Evolutionary conservation across 2,797 vertebrate genomes (phyloP), one percentile per base, ranked within the genome.

Genomic region (Sebastes dallii): DNA sequence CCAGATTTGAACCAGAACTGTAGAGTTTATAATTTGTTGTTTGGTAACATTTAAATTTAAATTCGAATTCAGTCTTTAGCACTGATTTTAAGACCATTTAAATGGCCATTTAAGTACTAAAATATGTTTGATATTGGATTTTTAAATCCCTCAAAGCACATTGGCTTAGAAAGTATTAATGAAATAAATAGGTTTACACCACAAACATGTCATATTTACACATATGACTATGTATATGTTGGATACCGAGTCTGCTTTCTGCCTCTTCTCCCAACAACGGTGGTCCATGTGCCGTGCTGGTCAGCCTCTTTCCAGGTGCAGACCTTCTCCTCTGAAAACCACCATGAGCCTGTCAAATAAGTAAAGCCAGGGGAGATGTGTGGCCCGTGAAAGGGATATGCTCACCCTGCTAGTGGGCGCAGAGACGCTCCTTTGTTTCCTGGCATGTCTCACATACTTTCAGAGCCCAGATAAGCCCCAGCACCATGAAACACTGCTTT

Each of bases 381-480:
- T 97, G 96, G 94, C 94, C 6, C 92, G 95, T 97, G 97, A 98
- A 98, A 98, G 96, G 96, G 97, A 98, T 97, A 96, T 95, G 95
- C 96, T 96, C 95, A 96, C 96, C 94, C 94, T 89, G 93, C 94
- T 95, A 91, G 12, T 86, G 87, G 94, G 92, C 92, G 91, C 95
- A 97, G 97, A 98, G 97, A 97, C 95, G 94, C 94, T 92, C 95
- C 96, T 97, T 98, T 98, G 97, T 98, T 97, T 96, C 87, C 95
- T 89, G 93, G 96, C 96, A 96, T 97, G 97, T 97, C 97, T 98
- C 97, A 96, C 97, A 98, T 98, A 98, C 96, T 97, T 98, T 96
- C 95, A 94, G 96, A 95, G 96, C 94, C 95, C 96, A 95, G 97
- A 97, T 98, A 98, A 98, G 97, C 95, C 93, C 82, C 90, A 93